Percentiles rank a stretch among this genome's conserved stretches.
Conservation (phyloP, 2,113 vertebrate species). For the Urocynchramus pylzowi region DNA sequence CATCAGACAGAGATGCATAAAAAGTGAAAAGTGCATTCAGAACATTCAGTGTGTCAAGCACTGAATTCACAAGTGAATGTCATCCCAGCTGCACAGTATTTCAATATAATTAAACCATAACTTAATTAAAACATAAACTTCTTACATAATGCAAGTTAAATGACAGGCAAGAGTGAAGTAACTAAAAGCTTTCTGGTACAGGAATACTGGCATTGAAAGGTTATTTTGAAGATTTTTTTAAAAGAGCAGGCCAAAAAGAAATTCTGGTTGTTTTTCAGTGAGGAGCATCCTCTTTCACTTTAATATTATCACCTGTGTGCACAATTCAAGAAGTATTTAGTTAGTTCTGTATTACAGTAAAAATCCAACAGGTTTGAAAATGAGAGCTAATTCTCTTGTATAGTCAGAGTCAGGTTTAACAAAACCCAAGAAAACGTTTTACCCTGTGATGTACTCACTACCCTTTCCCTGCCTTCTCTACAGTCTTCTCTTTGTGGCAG, state of each 20-base stretch:
- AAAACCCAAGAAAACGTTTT: neutral
- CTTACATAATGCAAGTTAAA: neutral
- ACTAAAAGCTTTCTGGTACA: neutral
- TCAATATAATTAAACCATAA: neutral
- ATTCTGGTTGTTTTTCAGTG: neutral
- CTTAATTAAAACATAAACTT: too few species aligned
- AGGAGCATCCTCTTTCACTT: neutral
- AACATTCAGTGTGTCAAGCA: neutral
- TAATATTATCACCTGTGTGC: neutral
- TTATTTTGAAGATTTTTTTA: neutral
- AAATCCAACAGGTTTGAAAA: neutral
- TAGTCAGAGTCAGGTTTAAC: neutral
- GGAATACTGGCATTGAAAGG: neutral
- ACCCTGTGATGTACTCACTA: neutral
- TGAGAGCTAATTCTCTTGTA: neutral
- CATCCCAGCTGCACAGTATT: slow-evolving; percentile 2
- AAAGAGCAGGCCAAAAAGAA: neutral
- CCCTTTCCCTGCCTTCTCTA: fast-evolving
- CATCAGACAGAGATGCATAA: neutral
- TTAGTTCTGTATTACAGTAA: neutral
- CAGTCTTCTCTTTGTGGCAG: neutral
- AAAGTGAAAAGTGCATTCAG: neutral
- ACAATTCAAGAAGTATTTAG: neutral
- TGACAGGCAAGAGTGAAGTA: neutral
- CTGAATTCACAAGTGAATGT: neutral